Conservation (phyloP, 92 coral and sea anemone genomes). For the Epizoanthus stellaris region DNA sequence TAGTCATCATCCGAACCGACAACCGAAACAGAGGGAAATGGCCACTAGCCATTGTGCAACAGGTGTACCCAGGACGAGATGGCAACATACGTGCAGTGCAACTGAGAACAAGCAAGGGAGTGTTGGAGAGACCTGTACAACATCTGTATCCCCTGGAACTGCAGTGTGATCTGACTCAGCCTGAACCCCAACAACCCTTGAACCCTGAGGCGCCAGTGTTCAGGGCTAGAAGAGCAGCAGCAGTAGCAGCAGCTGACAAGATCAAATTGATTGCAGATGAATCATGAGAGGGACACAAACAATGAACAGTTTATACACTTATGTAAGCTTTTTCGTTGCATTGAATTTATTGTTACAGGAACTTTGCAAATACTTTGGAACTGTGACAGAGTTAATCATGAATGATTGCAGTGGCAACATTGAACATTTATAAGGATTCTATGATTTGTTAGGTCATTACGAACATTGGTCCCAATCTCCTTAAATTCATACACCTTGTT, state of each 20-base stretch:
- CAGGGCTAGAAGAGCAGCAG: conserved; percentile 49
- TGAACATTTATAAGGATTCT: neutral
- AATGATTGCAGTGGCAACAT: neutral
- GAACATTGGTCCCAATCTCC: neutral
- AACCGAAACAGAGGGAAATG: neutral
- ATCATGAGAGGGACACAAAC: neutral
- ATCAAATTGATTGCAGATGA: conserved; percentile 36
- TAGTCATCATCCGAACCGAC: neutral
- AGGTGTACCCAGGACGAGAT: conserved; percentile 49
- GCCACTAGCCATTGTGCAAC: neutral
- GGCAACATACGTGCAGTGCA: conserved; percentile 48
- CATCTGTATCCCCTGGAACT: conserved; percentile 53
- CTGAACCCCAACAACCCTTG: conserved; percentile 24
- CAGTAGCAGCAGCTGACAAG: conserved; percentile 49
- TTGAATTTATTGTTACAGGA: neutral
- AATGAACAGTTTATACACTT: neutral
- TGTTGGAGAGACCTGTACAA: conserved; percentile 54
- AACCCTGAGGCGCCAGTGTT: conserved; percentile 40
- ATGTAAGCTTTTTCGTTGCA: neutral
- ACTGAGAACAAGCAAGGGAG: conserved; percentile 43
- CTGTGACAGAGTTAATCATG: neutral
- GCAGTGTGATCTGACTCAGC: conserved; percentile 20
- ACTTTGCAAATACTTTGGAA: neutral
- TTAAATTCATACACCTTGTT: conserved; percentile 12
- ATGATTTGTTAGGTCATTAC: neutral